Percentiles rank a stretch among this genome's conserved stretches.
Conservation (phyloP, 1,140 invertebrate genomes). For the Medauroidea extradentata region DNA sequence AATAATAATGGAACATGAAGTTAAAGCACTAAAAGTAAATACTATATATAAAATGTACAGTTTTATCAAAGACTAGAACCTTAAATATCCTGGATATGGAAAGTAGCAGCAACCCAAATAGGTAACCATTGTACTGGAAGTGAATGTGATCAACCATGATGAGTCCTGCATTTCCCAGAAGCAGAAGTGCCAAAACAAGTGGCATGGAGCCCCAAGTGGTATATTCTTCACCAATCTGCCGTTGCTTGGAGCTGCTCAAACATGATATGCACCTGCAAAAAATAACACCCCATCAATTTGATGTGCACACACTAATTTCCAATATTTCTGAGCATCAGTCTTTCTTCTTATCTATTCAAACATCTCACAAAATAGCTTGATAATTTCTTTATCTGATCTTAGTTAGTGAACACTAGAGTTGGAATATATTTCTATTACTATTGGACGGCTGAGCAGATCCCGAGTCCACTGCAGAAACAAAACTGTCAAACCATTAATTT, state of each 20-base stretch:
- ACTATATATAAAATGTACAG: no score
- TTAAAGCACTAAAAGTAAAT: no score
- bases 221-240: conserved; percentile 32
- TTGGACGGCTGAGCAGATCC: no score
- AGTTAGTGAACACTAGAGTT: no score
- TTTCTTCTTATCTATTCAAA: no score
- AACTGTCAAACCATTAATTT: no score
- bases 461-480: no score
- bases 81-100: conserved; percentile 68
- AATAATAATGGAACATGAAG: no score
- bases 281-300: neutral
- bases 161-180: conserved; percentile 82
- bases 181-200: conserved; percentile 46
- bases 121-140: conserved; percentile 99
- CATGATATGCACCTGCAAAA: conserved; percentile 29
- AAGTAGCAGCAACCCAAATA: conserved; percentile 88
- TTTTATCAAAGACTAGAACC: no score
- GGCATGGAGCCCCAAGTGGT: conserved; percentile 32
- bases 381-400: no score
- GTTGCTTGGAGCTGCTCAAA: conserved; percentile 27
- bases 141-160: conserved; percentile 97
- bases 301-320: neutral
- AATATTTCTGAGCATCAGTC: neutral
- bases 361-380: no score
- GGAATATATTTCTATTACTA: no score